phyloP scores from a whole-genome alignment of 2,888 invertebrate genomes.

The Caenorhabditis drosophilae region DNA sequence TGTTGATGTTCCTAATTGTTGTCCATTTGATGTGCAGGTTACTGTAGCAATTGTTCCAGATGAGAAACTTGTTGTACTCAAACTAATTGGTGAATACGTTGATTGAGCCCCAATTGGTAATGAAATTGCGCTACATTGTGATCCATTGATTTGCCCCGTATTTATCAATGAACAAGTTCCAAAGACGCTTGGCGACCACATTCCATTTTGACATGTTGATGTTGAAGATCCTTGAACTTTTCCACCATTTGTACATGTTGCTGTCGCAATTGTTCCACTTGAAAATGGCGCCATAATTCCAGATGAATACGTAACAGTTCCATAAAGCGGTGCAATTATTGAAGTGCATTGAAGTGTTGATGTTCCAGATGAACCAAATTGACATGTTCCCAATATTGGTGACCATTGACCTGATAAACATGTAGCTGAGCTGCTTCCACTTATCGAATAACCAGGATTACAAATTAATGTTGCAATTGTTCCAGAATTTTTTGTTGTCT shows the following conservation, averaged over 20 bases:
- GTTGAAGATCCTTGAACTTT: constrained; percentile 23
- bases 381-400: constrained; percentile 5
- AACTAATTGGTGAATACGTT: constrained; percentile 23
- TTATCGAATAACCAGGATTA: constrained; percentile 3
- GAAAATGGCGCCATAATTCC: constrained; percentile 41
- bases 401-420: constrained; percentile 1
- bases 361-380: constrained; percentile 4
- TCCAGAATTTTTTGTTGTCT: constrained; percentile 12
- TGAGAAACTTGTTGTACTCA: constrained; percentile 24
- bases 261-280: constrained; percentile 44
- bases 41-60: constrained; percentile 40
- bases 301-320: constrained; percentile 28
- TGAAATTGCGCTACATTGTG: constrained; percentile 21
- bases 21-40: constrained; percentile 24
- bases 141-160: constrained; percentile 17
- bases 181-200: constrained; percentile 37
- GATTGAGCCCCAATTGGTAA: constrained; percentile 28
- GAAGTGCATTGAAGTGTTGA: constrained; percentile 21
- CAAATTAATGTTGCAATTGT: constrained; percentile 4
- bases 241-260: constrained; percentile 48
- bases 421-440: constrained; percentile 3
- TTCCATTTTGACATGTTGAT: constrained; percentile 39
- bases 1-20: constrained; percentile 26
- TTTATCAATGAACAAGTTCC: constrained; percentile 28
- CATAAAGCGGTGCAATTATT: constrained; percentile 35